Conservation (phyloP, 2,888 invertebrate genomes). For the Charanyca ferruginea region DNA sequence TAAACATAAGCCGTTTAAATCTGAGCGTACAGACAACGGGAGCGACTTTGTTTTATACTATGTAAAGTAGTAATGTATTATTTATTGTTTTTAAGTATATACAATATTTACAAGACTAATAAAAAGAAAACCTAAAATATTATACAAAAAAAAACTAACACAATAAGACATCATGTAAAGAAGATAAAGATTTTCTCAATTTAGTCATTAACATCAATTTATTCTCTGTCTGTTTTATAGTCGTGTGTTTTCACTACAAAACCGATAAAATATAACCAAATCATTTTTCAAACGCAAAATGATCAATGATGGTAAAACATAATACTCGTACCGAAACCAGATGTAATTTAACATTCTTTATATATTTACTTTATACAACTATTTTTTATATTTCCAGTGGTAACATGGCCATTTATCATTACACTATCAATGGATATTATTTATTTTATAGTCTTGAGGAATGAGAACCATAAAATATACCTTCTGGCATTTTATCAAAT, state of each 20-base stretch:
- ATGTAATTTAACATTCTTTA: conserved; percentile 5
- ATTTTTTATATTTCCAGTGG: not conserved
- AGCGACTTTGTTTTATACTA: no score
- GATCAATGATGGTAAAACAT: not conserved
- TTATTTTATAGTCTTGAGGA: conserved; percentile 11
- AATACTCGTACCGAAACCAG: not conserved
- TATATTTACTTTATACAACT: no score
- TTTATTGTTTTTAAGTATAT: no score
- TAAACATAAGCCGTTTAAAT: no score
- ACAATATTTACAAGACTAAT: no score
- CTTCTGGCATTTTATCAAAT: conserved; percentile 4
- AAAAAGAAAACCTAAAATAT: no score
- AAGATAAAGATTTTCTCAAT: not conserved
- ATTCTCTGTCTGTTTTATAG: not conserved
- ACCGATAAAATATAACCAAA: not conserved
- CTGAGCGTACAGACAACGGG: no score
- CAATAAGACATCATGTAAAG: no score
- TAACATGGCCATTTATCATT: conserved; percentile 8
- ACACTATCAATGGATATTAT: not conserved
- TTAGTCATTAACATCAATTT: not conserved
- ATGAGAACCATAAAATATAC: conserved; percentile 7
- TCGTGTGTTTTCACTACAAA: not conserved
- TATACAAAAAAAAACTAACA: no score
- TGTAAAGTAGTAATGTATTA: no score
- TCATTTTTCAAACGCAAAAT: not conserved